These are phyloP conservation scores for Rhagium mordax DNA, from an alignment of 2,888 invertebrate species.

Conservation along the genomic window DNA sequence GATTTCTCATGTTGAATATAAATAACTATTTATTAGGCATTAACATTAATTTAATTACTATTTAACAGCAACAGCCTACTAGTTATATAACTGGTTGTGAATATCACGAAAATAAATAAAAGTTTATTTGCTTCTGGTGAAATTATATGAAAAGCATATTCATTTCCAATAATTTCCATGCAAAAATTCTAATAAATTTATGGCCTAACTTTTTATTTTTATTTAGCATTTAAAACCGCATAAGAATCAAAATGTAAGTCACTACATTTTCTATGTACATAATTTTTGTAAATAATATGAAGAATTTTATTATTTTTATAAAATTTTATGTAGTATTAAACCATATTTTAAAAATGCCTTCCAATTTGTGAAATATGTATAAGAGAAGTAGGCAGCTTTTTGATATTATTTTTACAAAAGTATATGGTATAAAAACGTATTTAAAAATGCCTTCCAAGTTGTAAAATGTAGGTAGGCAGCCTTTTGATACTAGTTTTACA, in stretches of 20 bases:
- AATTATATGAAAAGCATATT: no score
- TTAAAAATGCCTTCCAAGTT: neutral
- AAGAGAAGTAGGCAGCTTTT: slow-evolving; percentile 24
- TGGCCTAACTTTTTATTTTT: slow-evolving; percentile 11
- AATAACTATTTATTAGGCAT: no score
- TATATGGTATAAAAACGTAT: neutral
- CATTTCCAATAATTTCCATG: neutral
- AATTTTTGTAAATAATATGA: slow-evolving; percentile 24
- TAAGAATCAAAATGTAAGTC: slow-evolving; percentile 7
- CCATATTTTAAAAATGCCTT: slow-evolving; percentile 1
- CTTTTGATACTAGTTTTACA: slow-evolving; percentile 28
- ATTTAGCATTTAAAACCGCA: neutral
- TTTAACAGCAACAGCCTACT: no score
- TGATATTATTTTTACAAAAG: slow-evolving; percentile 28
- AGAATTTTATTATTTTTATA: slow-evolving; percentile 36
- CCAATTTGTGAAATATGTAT: slow-evolving; percentile 1
- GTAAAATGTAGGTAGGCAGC: slow-evolving; percentile 13
- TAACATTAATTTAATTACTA: no score
- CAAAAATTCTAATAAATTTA: neutral
- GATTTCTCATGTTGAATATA: no score
- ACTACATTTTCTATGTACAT: slow-evolving; percentile 20
- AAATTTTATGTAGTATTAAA: slow-evolving; percentile 24
- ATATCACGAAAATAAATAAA: no score
- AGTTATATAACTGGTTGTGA: no score
- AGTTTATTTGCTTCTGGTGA: no score